Base-by-base conservation (phyloP, 2,797 vertebrate species). In the Danio choprae region DNA sequence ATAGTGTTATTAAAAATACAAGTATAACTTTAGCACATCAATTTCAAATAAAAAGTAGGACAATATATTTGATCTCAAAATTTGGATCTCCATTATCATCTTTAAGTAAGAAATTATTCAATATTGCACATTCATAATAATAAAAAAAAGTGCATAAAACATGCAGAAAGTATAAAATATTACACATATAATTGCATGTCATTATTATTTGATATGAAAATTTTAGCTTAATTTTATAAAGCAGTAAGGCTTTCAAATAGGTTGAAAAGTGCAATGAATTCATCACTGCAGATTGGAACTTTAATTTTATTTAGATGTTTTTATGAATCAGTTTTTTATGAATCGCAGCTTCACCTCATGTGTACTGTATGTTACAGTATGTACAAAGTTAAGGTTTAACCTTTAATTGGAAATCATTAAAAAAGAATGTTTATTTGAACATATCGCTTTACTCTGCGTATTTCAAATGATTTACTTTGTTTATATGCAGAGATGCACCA, bases 401-500 rank as follows among this genome's bases (percentile, higher is more conserved):
- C 48, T 6, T 69, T 50, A 48, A 68, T 29, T 44, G 3, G 36
- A 38, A 11, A 40, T 13, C 1, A 0, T 1, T n/a, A n/a, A 2
- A 7, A n/a, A 38, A 16, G 8, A 13, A 5, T 0, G 5, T 10
- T 6, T 59, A 29, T 6, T 68, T 10, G 5, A 18, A 10, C 3
- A 5, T 1, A 46, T 48, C 12, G 0, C 41, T 22, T 46, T 65
- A 3, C 29, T 3, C 29, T 29, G 29, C 3, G 29, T 29, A 29
- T 29, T 29, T 1, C 1, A 29, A 29, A 29, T 29, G 3, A 36
- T 84, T 69, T 79, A 44, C 56, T 78, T 16, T 51, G 38, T 67
- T 56, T 53, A 48, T 62, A 36, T 22, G 48, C n/a, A 50, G 18
- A 40, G 8, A 68, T 50, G 56, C 48, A 15, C 29, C 51, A 60